phyloP scores from a whole-genome alignment of 2,888 invertebrate genomes.

The Campoplex nolae region DNA sequence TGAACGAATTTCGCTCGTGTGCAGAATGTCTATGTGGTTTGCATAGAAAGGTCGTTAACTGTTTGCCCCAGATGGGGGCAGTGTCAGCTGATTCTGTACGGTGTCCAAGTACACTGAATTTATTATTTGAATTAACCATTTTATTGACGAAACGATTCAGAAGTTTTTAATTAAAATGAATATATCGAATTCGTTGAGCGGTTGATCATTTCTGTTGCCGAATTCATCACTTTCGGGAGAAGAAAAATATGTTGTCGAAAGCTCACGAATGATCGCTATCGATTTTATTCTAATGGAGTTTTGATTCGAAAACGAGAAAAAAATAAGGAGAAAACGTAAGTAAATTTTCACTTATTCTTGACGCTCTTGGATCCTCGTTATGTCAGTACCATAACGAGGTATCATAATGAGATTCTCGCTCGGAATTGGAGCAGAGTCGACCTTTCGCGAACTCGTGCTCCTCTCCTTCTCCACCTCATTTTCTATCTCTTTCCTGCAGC shows the following conservation, averaged over 20 bases:
- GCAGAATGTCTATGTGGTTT: background rate
- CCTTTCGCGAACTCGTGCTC: background rate
- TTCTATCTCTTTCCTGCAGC: background rate
- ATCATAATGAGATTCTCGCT: constrained; percentile 15
- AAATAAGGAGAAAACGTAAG: background rate
- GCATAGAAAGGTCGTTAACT: constrained; percentile 12
- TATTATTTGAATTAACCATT: background rate
- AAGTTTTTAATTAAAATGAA: background rate
- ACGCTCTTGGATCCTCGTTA: background rate
- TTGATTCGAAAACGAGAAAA: constrained; percentile 1
- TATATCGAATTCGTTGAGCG: background rate
- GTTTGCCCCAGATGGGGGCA: background rate
- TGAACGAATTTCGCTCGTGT: background rate
- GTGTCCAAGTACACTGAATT: background rate
- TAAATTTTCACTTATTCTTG: background rate
- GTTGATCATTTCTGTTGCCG: background rate
- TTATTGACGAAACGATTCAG: background rate
- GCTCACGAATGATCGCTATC: background rate
- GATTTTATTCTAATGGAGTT: constrained; percentile 2
- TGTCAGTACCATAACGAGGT: constrained; percentile 8
- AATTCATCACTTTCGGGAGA: background rate
- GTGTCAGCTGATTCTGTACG: constrained; percentile 2
- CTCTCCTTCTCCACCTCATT: background rate
- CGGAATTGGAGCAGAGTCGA: background rate
- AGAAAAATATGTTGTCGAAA: background rate